These are phyloP conservation scores for Solenopsis invicta DNA, from an alignment of 1,140 invertebrate genomes.

Conservation along the genomic window DNA sequence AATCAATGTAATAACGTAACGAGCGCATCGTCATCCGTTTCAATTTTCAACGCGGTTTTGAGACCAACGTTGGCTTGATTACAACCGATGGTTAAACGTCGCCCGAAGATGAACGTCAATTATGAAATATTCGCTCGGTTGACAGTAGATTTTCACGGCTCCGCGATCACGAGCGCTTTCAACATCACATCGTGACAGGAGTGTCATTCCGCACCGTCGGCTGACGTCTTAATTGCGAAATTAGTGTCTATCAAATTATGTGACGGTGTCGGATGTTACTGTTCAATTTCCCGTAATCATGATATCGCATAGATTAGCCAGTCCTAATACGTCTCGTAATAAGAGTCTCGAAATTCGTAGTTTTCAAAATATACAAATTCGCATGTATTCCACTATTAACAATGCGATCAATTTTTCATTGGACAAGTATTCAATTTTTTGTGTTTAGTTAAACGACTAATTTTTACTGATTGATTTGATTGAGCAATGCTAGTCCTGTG, in stretches of 20 bases:
- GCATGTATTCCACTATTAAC: background rate
- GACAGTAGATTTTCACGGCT: constrained; percentile 28
- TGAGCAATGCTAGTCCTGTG: background rate
- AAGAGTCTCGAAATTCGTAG: background rate
- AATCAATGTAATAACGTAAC: constrained; percentile 21
- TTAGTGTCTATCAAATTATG: constrained; percentile 72
- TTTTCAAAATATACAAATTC: background rate
- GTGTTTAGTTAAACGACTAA: background rate
- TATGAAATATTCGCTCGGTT: constrained; percentile 42
- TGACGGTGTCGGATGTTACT: constrained; percentile 3
- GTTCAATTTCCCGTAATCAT: background rate
- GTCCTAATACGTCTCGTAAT: background rate
- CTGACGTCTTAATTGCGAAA: constrained; percentile 77
- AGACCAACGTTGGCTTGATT: constrained; percentile 9
- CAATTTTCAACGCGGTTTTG: constrained; percentile 22
- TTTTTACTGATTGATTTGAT: background rate
- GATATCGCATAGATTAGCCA: background rate
- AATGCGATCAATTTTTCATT: background rate
- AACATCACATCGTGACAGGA: background rate
- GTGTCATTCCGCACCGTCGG: constrained; percentile 33
- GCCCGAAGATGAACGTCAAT: constrained; percentile 7
- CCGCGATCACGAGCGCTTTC: constrained; percentile 11
- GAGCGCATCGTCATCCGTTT: constrained; percentile 13
- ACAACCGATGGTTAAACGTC: constrained; percentile 26
- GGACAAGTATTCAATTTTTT: background rate